phyloP scores from a whole-genome alignment of 2,113 vertebrate species.

The Eptesicus fuscus region DNA sequence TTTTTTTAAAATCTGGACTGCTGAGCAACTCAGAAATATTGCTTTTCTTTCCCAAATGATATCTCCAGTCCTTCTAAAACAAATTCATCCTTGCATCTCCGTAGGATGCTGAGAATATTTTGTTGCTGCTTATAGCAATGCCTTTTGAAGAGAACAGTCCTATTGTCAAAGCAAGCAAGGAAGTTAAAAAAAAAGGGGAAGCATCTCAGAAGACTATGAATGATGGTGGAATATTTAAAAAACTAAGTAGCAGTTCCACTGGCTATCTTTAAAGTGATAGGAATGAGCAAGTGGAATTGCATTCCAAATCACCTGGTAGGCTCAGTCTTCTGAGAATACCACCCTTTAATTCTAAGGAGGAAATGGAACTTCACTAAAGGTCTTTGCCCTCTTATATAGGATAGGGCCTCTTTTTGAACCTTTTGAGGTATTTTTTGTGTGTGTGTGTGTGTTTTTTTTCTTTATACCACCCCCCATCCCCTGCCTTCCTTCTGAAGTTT shows the following conservation, averaged over 20 bases:
- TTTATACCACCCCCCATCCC: too few relatives aligned
- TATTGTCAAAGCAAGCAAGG: background rate
- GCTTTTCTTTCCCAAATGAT: background rate
- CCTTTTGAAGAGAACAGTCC: background rate
- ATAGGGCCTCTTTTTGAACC: background rate
- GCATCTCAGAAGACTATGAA: background rate
- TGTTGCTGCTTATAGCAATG: background rate
- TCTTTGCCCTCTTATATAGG: background rate
- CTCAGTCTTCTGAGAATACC: background rate
- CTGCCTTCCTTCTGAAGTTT: too few relatives aligned
- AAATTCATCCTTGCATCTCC: background rate
- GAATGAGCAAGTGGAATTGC: background rate
- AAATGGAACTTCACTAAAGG: background rate
- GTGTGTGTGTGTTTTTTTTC: too few relatives aligned
- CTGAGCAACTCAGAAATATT: background rate
- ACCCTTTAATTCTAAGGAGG: background rate
- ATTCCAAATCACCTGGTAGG: background rate
- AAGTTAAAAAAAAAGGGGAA: background rate
- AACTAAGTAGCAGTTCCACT: background rate
- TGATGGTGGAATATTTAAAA: background rate
- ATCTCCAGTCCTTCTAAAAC: background rate
- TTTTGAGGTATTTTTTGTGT: constrained; percentile 11
- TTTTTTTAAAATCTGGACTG: background rate
- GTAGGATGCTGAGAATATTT: background rate
- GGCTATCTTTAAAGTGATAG: background rate